Percentiles rank a stretch among this genome's conserved stretches.
These are phyloP conservation scores for Felis catus DNA, from an alignment of 2,113 vertebrate genomes.

Conservation along the genomic window DNA sequence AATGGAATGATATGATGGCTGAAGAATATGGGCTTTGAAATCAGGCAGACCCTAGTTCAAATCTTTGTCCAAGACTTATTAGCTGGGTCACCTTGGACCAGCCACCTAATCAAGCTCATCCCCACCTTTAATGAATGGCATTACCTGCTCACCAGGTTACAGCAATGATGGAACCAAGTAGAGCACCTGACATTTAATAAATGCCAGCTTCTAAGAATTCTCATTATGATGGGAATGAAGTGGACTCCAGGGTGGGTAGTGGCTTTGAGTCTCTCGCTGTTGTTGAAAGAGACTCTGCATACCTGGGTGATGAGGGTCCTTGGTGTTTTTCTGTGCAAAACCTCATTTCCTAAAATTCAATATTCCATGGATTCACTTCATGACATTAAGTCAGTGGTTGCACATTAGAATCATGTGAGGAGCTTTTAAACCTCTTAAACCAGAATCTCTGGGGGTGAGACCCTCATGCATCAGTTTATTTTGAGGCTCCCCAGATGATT, in stretches of 20 bases:
- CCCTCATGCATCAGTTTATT: background rate
- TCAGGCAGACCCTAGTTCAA: background rate
- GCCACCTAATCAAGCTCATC: background rate
- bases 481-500: background rate
- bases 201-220: background rate
- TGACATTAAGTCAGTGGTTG: background rate
- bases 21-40: background rate
- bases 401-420: background rate
- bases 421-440: background rate
- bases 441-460: background rate
- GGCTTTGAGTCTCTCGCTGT: fast-evolving
- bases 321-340: background rate
- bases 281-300: background rate
- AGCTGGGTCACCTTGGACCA: no score
- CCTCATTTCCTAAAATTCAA: background rate
- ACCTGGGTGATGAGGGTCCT: fast-evolving
- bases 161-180: fast-evolving
- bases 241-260: background rate
- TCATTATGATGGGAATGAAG: background rate
- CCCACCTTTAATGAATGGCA: background rate
- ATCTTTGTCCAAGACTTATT: background rate
- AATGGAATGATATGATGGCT: background rate
- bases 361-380: background rate
- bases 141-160: background rate
- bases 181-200: background rate